Conservation (phyloP, 2,888 invertebrate species). For the Drosophila fungiperda region DNA sequence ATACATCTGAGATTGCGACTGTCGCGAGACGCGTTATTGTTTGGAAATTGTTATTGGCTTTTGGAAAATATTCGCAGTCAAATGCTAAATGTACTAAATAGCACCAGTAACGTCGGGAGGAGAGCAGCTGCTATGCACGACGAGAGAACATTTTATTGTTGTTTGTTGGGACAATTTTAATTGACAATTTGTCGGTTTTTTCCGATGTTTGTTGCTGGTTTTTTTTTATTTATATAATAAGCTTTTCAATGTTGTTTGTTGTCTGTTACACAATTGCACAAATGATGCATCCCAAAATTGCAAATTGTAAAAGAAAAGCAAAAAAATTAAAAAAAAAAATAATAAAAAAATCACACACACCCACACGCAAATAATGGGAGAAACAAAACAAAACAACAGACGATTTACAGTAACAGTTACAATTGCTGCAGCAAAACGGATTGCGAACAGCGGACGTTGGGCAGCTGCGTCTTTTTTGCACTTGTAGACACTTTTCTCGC, state of each 20-base stretch:
- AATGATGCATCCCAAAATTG: constrained; percentile 34
- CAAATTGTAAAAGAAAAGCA: constrained; percentile 26
- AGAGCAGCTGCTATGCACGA: constrained; percentile 18
- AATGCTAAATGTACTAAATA: constrained; percentile 44
- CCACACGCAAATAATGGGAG: constrained; percentile 5
- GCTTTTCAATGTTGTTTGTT: constrained; percentile 38
- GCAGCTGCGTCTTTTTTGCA: constrained; percentile 28
- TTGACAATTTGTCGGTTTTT: constrained; percentile 48
- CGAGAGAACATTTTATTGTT: constrained; percentile 15
- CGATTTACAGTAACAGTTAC: constrained; percentile 18
- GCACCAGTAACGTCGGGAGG: neutral
- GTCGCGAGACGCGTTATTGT: constrained; percentile 12
- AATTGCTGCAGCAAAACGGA: constrained; percentile 2
- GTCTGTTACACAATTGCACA: constrained; percentile 53
- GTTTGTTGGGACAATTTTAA: constrained; percentile 40
- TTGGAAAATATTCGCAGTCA: constrained; percentile 63
- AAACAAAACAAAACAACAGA: constrained; percentile 46
- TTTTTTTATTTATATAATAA: constrained; percentile 47
- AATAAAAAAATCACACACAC: neutral
- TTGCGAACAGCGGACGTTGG: constrained; percentile 12
- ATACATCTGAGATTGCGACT: constrained; percentile 20
- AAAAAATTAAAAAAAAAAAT: constrained; percentile 13
- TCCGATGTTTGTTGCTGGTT: constrained; percentile 25
- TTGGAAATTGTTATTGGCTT: constrained; percentile 39
- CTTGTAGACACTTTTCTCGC: constrained; percentile 63